These are phyloP conservation scores for Dysmachus trigonus DNA, from an alignment of 2,888 invertebrate species.

Conservation along the genomic window DNA sequence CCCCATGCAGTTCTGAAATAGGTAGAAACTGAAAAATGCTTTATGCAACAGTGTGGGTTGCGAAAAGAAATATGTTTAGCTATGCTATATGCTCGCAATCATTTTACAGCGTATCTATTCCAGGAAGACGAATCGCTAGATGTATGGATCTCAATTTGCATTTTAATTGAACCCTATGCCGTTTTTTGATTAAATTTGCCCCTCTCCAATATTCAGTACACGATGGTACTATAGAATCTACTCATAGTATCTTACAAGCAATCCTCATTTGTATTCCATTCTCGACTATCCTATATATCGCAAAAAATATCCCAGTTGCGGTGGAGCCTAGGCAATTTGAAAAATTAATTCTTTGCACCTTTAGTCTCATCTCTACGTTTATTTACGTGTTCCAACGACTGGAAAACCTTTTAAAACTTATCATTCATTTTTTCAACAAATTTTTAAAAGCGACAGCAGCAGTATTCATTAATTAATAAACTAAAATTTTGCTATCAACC, in stretches of 20 bases:
- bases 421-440: neutral
- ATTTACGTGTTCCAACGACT: neutral
- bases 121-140: neutral
- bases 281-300: neutral
- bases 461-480: neutral
- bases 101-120: neutral
- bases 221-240: neutral
- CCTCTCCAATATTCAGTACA: neutral
- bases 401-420: neutral
- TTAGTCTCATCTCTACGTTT: neutral
- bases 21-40: neutral
- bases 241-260: neutral
- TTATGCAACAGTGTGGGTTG: neutral
- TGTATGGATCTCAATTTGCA: neutral
- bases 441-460: neutral
- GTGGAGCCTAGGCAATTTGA: neutral
- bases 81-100: neutral
- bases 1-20: neutral
- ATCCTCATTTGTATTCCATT: neutral
- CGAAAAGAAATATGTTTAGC: neutral
- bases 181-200: neutral
- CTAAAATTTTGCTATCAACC: neutral
- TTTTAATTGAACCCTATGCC: neutral
- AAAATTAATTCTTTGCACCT: neutral
- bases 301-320: neutral